A percentile compares a stretch with the other conserved stretches of the same genome.
phyloP scores from a whole-genome alignment of 2,113 vertebrate genomes.

The Cephalopholis sonnerati region DNA sequence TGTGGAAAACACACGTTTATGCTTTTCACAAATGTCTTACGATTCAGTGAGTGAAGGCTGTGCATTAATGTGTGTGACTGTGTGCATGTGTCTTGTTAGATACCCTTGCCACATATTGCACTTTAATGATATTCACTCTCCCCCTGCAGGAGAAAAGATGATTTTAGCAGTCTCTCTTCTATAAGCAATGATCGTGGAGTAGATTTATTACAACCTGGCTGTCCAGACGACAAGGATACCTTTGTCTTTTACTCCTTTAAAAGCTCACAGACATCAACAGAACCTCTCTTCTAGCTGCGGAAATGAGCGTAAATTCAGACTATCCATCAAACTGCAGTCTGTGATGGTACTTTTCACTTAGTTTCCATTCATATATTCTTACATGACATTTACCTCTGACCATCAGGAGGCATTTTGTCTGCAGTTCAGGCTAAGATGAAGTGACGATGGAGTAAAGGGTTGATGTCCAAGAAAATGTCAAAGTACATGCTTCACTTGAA shows the following conservation, averaged over 20 bases:
- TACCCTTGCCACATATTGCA: conserved; percentile 77
- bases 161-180: conserved; percentile 15
- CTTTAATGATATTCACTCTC: conserved; percentile 38
- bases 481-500: conserved; percentile 29
- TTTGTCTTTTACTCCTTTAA: neutral
- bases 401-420: conserved; percentile 4
- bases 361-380: conserved; percentile 15
- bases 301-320: conserved; percentile 5
- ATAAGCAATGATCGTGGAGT: neutral
- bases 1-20: conserved; percentile 50
- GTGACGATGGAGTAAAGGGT: conserved; percentile 25
- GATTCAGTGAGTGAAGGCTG: conserved; percentile 33
- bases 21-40: conserved; percentile 33
- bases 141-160: conserved; percentile 21
- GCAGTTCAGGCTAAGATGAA: conserved; percentile 16
- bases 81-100: conserved; percentile 51
- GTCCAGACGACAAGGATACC: neutral
- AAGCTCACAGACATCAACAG: conserved; percentile 17
- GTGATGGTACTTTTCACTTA: conserved; percentile 13
- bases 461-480: conserved; percentile 23
- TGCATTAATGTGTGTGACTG: conserved; percentile 39
- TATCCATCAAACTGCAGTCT: conserved; percentile 19
- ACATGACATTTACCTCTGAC: conserved; percentile 12
- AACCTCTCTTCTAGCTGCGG: conserved; percentile 2
- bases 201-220: conserved; percentile 15